A percentile compares a stretch with the other conserved stretches of the same genome.
phyloP scores from a whole-genome alignment of 2,113 vertebrate genomes.

The Manacus vitellinus region DNA sequence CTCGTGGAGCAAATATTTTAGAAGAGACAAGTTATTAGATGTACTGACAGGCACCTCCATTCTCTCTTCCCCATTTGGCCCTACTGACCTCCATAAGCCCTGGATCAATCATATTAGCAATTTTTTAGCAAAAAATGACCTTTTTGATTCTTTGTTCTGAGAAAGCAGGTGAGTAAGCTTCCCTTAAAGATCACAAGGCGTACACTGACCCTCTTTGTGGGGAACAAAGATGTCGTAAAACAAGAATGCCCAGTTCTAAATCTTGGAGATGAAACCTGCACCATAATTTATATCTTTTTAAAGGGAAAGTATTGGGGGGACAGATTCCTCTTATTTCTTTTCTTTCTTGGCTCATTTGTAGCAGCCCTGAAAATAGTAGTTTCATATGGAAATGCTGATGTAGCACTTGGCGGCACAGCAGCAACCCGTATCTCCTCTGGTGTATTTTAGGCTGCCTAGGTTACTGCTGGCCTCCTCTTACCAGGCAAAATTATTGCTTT shows the following conservation, averaged over 20 bases:
- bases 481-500: constrained; percentile 20
- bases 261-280: neutral
- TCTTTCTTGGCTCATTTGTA: neutral
- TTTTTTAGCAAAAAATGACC: neutral
- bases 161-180: neutral
- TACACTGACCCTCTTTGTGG: neutral
- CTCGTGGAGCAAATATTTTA: neutral
- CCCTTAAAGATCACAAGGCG: neutral
- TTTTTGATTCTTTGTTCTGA: neutral
- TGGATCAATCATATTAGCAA: fast-evolving
- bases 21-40: neutral
- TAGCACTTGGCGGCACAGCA: neutral
- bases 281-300: neutral
- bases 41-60: neutral
- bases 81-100: neutral
- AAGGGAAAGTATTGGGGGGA: neutral
- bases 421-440: neutral
- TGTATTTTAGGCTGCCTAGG: neutral
- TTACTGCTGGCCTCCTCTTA: constrained; percentile 1
- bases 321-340: neutral
- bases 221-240: neutral
- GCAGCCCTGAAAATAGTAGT: neutral
- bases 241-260: neutral
- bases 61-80: neutral
- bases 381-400: neutral